phyloP scores from a whole-genome alignment of 2,888 invertebrate genomes.

The Cheilosia urbana region DNA sequence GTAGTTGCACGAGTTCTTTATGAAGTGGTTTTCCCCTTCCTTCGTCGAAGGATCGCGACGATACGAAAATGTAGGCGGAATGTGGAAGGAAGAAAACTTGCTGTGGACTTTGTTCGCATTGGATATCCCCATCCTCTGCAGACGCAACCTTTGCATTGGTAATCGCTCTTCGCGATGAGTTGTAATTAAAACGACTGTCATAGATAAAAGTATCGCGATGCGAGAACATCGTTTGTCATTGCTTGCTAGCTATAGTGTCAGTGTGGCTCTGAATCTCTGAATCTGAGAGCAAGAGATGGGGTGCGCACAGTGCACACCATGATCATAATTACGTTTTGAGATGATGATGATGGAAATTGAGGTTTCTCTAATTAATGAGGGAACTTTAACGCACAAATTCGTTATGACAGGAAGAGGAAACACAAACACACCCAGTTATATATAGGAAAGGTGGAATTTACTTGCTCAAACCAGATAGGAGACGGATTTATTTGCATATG shows the following conservation, averaged over 20 bases:
- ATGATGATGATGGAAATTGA: slow-evolving; percentile 70
- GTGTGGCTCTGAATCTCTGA: slow-evolving; percentile 14
- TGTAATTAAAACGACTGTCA: slow-evolving; percentile 75
- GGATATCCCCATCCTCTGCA: neutral
- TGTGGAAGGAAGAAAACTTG: slow-evolving; percentile 38
- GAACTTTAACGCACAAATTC: slow-evolving; percentile 71
- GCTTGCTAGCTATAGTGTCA: neutral
- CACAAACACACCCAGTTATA: neutral
- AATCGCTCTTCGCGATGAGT: slow-evolving; percentile 71
- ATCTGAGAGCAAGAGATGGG: slow-evolving; percentile 15
- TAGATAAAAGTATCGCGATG: slow-evolving; percentile 74
- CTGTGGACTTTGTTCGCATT: slow-evolving; percentile 45
- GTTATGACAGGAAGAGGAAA: slow-evolving; percentile 51
- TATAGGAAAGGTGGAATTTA: slow-evolving; percentile 19
- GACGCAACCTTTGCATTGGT: slow-evolving; percentile 28
- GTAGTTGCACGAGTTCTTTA: slow-evolving; percentile 50
- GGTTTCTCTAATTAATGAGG: slow-evolving; percentile 73
- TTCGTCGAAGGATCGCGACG: neutral
- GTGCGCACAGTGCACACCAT: slow-evolving; percentile 12
- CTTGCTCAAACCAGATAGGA: slow-evolving; percentile 18
- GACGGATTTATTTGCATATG: slow-evolving; percentile 56
- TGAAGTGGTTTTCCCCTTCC: slow-evolving; percentile 48
- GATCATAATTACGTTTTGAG: slow-evolving; percentile 3
- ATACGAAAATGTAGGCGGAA: slow-evolving; percentile 1
- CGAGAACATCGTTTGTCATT: slow-evolving; percentile 68